These are phyloP conservation scores for Astropecten irregularis DNA, from an alignment of 53 echinoderm and acorn worm genomes.

Conservation along the genomic window DNA sequence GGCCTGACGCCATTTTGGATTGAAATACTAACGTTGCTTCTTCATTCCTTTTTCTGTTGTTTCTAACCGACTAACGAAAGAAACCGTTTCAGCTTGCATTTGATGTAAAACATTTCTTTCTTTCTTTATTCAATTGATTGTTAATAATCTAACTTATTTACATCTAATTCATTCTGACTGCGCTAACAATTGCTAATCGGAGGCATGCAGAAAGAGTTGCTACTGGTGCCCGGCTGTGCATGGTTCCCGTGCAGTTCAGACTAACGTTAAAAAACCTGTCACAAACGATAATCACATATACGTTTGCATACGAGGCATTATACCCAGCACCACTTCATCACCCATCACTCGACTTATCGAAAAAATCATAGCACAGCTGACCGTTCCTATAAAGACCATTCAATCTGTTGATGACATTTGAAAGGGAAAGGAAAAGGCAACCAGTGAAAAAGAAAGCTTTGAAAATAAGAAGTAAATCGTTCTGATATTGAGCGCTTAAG, in stretches of 20 bases:
- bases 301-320: neutral
- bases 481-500: too few species aligned
- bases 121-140: neutral
- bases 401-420: neutral
- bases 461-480: too few species aligned
- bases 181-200: too few species aligned
- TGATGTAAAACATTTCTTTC: neutral
- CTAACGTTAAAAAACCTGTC: too few species aligned
- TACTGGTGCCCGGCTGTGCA: neutral
- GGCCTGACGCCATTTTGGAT: neutral
- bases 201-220: neutral
- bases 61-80: conserved; percentile 13
- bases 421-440: too few species aligned
- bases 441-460: too few species aligned
- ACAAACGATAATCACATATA: too few species aligned
- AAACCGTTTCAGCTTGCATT: too few species aligned
- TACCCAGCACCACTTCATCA: neutral
- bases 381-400: neutral
- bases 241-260: neutral
- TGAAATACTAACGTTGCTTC: neutral
- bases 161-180: too few species aligned
- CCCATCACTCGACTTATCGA: neutral
- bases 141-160: conserved; percentile 32
- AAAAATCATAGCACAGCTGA: neutral
- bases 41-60: neutral